A percentile compares a stretch with the other conserved stretches of the same genome.
These are phyloP conservation scores for Ceriagrion tenellum DNA, from an alignment of 2,888 invertebrate genomes.

Conservation along the genomic window DNA sequence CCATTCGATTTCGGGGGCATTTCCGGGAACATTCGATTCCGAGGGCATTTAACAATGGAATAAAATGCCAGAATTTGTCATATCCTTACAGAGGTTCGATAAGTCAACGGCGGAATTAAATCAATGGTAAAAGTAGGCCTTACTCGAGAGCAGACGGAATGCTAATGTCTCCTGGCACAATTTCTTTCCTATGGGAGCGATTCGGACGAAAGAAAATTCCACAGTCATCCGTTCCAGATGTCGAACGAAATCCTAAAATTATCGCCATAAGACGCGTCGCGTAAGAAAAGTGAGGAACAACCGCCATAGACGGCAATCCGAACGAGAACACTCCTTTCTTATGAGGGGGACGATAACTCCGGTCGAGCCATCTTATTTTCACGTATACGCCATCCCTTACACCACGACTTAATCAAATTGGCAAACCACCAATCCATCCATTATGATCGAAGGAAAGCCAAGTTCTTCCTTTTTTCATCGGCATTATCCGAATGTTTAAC, in stretches of 20 bases:
- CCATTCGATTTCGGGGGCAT: neutral
- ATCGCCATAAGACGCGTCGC: neutral
- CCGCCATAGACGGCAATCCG: neutral
- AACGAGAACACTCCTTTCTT: neutral
- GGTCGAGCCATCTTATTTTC: neutral
- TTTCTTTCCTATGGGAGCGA: neutral
- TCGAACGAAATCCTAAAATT: neutral
- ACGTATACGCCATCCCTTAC: neutral
- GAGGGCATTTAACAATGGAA: neutral
- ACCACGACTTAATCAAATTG: slow-evolving; percentile 28
- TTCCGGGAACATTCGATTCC: neutral
- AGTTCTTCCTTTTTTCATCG: neutral
- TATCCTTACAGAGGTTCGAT: neutral
- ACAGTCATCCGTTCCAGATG: neutral
- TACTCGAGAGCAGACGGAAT: neutral
- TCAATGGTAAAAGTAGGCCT: neutral
- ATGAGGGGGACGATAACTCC: neutral
- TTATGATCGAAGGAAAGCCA: neutral
- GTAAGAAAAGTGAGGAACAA: neutral
- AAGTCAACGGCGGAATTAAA: neutral
- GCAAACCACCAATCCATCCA: slow-evolving; percentile 58
- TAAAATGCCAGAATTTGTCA: neutral
- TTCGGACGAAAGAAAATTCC: neutral
- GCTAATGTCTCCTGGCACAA: neutral
- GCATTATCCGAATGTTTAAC: slow-evolving; percentile 55